phyloP scores from a whole-genome alignment of 2,797 vertebrate species.

The Monodelphis domestica region DNA sequence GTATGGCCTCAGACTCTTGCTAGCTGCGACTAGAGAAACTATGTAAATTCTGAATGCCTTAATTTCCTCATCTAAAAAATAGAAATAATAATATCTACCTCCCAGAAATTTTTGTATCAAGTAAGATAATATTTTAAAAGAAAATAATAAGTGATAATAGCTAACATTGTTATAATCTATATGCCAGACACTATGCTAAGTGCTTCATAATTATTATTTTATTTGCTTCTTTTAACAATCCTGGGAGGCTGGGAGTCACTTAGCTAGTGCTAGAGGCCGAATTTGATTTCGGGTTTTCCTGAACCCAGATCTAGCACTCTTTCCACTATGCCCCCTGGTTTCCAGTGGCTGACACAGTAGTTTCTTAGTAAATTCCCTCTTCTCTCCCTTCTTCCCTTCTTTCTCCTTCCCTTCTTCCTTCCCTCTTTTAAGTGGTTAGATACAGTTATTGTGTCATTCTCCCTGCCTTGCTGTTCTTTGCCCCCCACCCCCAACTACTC shows the following conservation, averaged over 20 bases:
- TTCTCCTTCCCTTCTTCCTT: not conserved
- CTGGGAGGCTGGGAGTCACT: not conserved
- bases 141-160: not conserved
- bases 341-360: not conserved
- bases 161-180: not conserved
- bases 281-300: not conserved
- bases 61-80: not conserved
- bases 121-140: not conserved
- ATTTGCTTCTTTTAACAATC: not conserved
- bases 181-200: not conserved
- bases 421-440: not conserved
- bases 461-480: not conserved
- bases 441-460: not conserved
- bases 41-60: not conserved
- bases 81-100: not conserved
- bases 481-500: not conserved
- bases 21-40: not conserved
- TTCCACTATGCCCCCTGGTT: not conserved
- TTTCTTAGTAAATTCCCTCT: not conserved
- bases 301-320: not conserved
- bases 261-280: not conserved
- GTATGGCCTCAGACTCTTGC: not conserved
- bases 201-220: not conserved
- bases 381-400: not conserved
- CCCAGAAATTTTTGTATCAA: not conserved